Percentiles rank a stretch among this genome's conserved stretches.
phyloP scores from a whole-genome alignment of 2,888 invertebrate species.

The Neocrepidodera transversa region DNA sequence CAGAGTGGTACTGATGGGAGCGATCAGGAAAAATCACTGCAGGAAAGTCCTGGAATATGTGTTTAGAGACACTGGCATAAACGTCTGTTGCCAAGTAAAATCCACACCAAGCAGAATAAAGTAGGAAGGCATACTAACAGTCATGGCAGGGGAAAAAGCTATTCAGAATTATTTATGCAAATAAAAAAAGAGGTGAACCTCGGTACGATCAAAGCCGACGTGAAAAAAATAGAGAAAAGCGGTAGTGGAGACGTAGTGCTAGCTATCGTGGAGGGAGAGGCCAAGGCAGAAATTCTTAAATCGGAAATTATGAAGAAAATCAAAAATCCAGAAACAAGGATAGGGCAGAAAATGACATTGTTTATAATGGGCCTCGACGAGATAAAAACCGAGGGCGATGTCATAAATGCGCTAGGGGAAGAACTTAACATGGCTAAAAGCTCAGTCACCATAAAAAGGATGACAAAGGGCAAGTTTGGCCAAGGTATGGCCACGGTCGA shows the following conservation, averaged over 20 bases:
- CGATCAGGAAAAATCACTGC: not conserved
- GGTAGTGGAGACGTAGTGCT: conserved; percentile 2
- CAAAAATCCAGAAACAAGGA: not conserved
- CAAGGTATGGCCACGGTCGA: conserved; percentile 8
- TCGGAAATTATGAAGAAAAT: not conserved
- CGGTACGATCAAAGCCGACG: not conserved
- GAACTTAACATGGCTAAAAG: not conserved
- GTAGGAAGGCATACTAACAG: not conserved
- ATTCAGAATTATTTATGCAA: not conserved
- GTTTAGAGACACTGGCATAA: not conserved
- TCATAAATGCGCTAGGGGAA: not conserved
- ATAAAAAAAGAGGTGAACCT: not conserved
- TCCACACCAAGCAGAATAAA: not conserved
- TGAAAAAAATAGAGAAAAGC: conserved; percentile 1
- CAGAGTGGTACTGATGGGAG: not conserved
- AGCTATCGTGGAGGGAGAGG: not conserved
- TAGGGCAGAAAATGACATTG: not conserved
- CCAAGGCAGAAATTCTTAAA: not conserved
- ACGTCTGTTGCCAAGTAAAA: not conserved
- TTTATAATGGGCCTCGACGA: not conserved
- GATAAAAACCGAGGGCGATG: not conserved
- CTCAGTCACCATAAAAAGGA: not conserved
- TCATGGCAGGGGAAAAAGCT: not conserved
- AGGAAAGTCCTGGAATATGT: not conserved
- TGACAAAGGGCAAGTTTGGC: not conserved